phyloP scores from a whole-genome alignment of 2,797 vertebrate genomes.

The Rhinoraja longicauda region DNA sequence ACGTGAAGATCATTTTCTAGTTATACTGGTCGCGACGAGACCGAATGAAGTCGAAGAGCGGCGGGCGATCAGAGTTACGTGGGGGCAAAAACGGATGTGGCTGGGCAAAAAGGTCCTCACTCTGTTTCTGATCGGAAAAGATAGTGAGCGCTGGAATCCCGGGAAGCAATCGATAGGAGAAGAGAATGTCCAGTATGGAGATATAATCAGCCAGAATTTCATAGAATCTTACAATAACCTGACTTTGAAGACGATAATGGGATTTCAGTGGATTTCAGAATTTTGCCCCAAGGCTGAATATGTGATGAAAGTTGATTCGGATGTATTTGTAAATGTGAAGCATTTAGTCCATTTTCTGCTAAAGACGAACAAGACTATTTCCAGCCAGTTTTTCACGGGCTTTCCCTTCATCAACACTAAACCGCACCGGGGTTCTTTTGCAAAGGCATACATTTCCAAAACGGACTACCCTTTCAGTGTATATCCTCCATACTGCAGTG shows the following conservation, averaged over 20 bases:
- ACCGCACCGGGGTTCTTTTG: slow-evolving; percentile 46
- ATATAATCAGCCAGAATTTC: slow-evolving; percentile 57
- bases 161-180: slow-evolving; percentile 50
- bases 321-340: slow-evolving; percentile 56
- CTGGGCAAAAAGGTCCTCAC: slow-evolving; percentile 51
- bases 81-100: slow-evolving; percentile 52
- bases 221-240: slow-evolving; percentile 54
- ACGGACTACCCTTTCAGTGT: slow-evolving; percentile 53
- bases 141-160: neutral
- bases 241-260: slow-evolving; percentile 62
- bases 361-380: slow-evolving; percentile 45
- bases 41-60: slow-evolving; percentile 48
- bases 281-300: slow-evolving; percentile 54
- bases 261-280: slow-evolving; percentile 52
- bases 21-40: slow-evolving; percentile 54
- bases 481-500: slow-evolving; percentile 55
- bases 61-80: slow-evolving; percentile 53
- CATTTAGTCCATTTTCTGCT: slow-evolving; percentile 57
- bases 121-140: slow-evolving; percentile 54
- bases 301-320: slow-evolving; percentile 54
- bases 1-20: slow-evolving; percentile 51
- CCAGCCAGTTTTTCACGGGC: slow-evolving; percentile 53
- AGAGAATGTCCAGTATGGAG: slow-evolving; percentile 52
- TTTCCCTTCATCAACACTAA: slow-evolving; percentile 51
- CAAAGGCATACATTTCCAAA: slow-evolving; percentile 47